Evolutionary conservation across 1,140 invertebrate species (phyloP).

Genomic region (Bombus affinis): DNA sequence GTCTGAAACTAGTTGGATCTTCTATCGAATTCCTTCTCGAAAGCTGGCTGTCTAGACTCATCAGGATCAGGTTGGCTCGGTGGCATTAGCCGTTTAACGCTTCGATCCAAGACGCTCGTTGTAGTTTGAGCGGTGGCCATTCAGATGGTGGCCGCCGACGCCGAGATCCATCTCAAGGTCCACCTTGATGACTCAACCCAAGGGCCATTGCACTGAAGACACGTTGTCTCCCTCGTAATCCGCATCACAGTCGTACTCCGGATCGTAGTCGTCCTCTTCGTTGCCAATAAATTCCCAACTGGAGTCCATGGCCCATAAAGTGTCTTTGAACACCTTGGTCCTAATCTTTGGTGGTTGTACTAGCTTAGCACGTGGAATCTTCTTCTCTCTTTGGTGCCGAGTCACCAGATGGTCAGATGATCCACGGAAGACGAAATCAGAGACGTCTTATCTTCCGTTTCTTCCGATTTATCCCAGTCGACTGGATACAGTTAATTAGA

Average conservation of each 20-base stretch:
- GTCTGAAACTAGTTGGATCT: too few relatives aligned
- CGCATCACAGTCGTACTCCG: slow-evolving; percentile 79
- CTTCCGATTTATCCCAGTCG: slow-evolving; percentile 84
- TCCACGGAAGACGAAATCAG: slow-evolving; percentile 87
- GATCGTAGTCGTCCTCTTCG: slow-evolving; percentile 80
- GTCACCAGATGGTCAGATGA: slow-evolving; percentile 81
- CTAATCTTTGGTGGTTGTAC: slow-evolving; percentile 88
- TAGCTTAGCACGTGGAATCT: slow-evolving; percentile 86
- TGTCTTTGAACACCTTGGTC: slow-evolving; percentile 85
- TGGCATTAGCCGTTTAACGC: too few relatives aligned
- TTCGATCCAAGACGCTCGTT: too few relatives aligned
- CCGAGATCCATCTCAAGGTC: too few relatives aligned
- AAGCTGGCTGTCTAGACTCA: too few relatives aligned
- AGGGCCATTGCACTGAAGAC: slow-evolving; percentile 43
- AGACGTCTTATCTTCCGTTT: slow-evolving; percentile 79
- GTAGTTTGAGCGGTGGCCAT: too few relatives aligned
- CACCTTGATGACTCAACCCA: too few relatives aligned
- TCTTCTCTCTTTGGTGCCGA: slow-evolving; percentile 81
- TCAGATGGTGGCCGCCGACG: too few relatives aligned
- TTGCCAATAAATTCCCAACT: slow-evolving; percentile 92
- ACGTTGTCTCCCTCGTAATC: slow-evolving; percentile 78
- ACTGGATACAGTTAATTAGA: slow-evolving; percentile 83
- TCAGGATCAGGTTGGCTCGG: too few relatives aligned
- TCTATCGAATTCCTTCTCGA: too few relatives aligned
- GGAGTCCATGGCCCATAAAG: slow-evolving; percentile 91